These are phyloP conservation scores for Catharus fuscescens DNA, from an alignment of 2,113 vertebrate genomes.

Conservation along the genomic window DNA sequence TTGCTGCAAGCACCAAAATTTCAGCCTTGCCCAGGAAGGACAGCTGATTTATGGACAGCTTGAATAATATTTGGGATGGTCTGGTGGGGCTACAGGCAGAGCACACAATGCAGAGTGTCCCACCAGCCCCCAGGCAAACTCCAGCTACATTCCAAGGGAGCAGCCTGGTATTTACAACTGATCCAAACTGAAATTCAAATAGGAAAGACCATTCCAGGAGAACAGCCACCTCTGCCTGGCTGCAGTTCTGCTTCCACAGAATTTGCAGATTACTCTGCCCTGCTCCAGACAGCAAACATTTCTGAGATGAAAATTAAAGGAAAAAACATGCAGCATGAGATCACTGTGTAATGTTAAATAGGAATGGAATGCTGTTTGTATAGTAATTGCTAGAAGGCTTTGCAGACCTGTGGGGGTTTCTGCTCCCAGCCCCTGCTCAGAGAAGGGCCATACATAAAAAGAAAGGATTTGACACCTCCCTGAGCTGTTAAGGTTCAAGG, in stretches of 20 bases:
- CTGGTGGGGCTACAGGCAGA: conserved; percentile 18
- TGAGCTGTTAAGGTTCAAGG: neutral
- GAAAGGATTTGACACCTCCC: neutral
- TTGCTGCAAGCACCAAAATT: conserved; percentile 12
- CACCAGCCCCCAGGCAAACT: conserved; percentile 75
- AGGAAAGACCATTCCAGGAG: conserved; percentile 54
- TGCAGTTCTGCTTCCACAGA: neutral
- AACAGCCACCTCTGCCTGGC: neutral
- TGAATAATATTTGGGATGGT: conserved; percentile 39
- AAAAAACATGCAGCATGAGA: neutral
- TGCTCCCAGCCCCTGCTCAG: neutral
- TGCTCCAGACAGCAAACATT: neutral
- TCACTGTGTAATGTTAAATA: neutral
- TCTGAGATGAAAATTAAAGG: conserved; percentile 9
- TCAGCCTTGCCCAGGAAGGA: conserved; percentile 34
- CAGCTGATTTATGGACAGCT: conserved; percentile 7
- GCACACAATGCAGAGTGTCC: conserved; percentile 64
- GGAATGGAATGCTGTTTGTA: neutral
- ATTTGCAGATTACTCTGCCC: neutral
- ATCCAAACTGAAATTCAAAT: conserved; percentile 77
- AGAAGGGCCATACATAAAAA: neutral
- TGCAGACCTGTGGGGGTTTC: neutral
- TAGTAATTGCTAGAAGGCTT: neutral
- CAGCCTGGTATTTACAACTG: conserved; percentile 79
- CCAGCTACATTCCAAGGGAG: conserved; percentile 71